These are phyloP conservation scores for Triplophysa yarkandensis DNA, from an alignment of 2,797 vertebrate genomes.

Conservation along the genomic window DNA sequence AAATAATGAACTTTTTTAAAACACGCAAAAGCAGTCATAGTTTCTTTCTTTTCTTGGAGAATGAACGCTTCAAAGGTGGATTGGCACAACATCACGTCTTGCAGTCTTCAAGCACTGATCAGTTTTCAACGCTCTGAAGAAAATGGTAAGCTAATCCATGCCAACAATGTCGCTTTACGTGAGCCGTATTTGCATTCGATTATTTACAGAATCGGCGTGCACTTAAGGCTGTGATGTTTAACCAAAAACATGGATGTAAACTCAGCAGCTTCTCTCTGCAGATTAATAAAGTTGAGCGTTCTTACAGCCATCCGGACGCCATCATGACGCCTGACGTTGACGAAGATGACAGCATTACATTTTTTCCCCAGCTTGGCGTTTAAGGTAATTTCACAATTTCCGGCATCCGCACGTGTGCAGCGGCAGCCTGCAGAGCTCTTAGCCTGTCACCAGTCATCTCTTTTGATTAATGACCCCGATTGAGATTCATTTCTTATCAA, in stretches of 20 bases:
- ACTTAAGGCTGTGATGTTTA: conserved; percentile 21
- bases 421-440: conserved; percentile 64
- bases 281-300: conserved; percentile 56
- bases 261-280: neutral
- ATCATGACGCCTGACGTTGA: conserved; percentile 62
- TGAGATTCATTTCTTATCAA: conserved; percentile 70
- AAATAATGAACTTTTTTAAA: neutral
- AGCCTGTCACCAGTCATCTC: conserved; percentile 65
- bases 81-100: neutral
- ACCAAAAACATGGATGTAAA: conserved; percentile 27
- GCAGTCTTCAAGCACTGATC: neutral
- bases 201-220: neutral
- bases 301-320: conserved; percentile 57
- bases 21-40: neutral
- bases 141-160: neutral
- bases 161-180: neutral
- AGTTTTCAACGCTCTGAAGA: neutral
- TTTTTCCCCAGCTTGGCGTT: conserved; percentile 36
- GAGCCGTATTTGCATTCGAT: neutral
- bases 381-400: conserved; percentile 74
- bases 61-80: neutral
- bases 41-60: neutral
- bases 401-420: conserved; percentile 64
- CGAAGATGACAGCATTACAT: conserved; percentile 14
- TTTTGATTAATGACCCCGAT: conserved; percentile 79